These are phyloP conservation scores for Ibycter americanus DNA, from an alignment of 2,797 vertebrate genomes.

Conservation along the genomic window DNA sequence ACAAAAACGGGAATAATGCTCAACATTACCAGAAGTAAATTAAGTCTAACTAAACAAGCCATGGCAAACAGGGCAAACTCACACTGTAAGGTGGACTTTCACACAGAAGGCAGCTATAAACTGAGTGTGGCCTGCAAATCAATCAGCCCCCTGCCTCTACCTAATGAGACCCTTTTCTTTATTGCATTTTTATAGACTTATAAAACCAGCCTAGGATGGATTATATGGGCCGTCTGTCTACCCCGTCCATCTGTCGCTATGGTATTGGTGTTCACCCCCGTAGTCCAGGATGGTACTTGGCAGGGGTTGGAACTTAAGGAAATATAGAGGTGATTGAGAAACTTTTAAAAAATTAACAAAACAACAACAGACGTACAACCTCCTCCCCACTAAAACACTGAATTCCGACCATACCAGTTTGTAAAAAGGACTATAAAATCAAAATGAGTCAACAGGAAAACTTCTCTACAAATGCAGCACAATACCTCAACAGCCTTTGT, in stretches of 20 bases:
- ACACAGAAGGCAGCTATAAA: conserved; percentile 61
- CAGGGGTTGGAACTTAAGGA: not conserved
- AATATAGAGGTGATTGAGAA: not conserved
- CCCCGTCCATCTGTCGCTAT: conserved; percentile 17
- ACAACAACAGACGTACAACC: not conserved
- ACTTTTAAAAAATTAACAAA: not conserved
- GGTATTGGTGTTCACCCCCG: not conserved
- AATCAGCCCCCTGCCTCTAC: conserved; percentile 60
- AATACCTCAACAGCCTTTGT: not conserved
- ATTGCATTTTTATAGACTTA: conserved; percentile 63
- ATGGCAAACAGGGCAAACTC: not conserved
- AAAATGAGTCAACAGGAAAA: conserved; percentile 24
- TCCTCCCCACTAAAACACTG: not conserved
- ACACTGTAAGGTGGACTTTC: conserved; percentile 42
- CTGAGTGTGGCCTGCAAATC: conserved; percentile 58
- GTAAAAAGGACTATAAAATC: conserved; percentile 32
- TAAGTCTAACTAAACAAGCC: conserved; percentile 22
- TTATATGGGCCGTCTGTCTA: conserved; percentile 57
- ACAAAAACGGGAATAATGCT: conserved; percentile 9
- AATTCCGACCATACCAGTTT: not conserved
- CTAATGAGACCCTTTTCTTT: conserved; percentile 62
- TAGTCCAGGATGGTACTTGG: not conserved
- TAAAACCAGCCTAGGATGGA: conserved; percentile 46
- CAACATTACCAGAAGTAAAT: not conserved
- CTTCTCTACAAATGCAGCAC: not conserved